Base-by-base conservation (phyloP, 2,888 invertebrate species). In the Spilosoma lubricipeda region DNA sequence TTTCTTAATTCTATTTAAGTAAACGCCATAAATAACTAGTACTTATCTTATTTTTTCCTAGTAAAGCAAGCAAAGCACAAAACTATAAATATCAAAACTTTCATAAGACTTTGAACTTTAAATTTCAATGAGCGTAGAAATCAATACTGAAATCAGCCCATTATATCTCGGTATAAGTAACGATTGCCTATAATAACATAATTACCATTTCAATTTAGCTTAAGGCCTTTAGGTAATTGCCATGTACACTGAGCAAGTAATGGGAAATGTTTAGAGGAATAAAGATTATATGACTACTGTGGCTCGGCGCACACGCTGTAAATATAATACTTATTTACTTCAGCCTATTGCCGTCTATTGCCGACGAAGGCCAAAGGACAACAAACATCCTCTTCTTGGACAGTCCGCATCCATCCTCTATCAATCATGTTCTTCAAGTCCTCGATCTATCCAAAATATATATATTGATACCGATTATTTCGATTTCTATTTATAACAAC, bases 201-300 rank as follows among this genome's bases (percentile, higher is more conserved):
- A 82, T 83, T 84, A 82, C 78, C 78, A 82, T 82, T 82, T 82
- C 74, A 73, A 82, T 71, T 78, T 39, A 71, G 78, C 65, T 74
- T 73, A 80, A 73, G 63, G 82, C 82, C 42, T 71, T 39, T 74
- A 77, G 80, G 82, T 78, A 82, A 82, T 82, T 78, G 82, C 78
- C 76, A 80, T 82, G 80, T 84, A 77, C 84, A 75, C 56, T 27
- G 70, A 30, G 65, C 72, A 65, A 75, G 77, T 77, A 65, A 64
- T 9, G 71, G 79, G 33, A 71, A 67, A 72, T 68, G 45, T 68
- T 67, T 72, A 9, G 67, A 33, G 30, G n/a, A 63, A 63, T 63
- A 48, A 67, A 68, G 36, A 59, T 30, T 30, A 20, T 63, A 18
- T 30, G 13, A 18, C 59, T 27, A 30, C 30, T 15, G 59, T 27